phyloP scores from a whole-genome alignment of 1,140 invertebrate genomes.

The Drosophila persimilis region DNA sequence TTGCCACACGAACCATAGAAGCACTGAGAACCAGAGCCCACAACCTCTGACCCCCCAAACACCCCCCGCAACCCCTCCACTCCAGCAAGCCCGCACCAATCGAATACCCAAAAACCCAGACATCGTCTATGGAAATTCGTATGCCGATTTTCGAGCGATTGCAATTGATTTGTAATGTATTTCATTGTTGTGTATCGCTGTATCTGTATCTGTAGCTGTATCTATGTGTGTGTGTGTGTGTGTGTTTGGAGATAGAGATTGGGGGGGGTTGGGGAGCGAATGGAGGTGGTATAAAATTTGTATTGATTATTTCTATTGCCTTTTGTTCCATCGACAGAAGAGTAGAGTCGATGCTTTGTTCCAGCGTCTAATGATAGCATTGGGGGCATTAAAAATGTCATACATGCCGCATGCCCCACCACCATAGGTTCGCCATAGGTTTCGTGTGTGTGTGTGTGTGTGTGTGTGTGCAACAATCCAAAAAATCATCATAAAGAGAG shows the following conservation, averaged over 20 bases:
- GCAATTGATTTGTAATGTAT: slow-evolving; percentile 82
- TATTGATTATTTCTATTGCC: slow-evolving; percentile 81
- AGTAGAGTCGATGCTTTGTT: slow-evolving; percentile 60
- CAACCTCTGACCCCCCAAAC: slow-evolving; percentile 4
- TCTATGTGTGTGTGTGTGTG: slow-evolving; percentile 33
- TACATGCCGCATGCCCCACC: slow-evolving; percentile 29
- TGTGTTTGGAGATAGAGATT: slow-evolving; percentile 14
- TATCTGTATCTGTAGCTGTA: slow-evolving; percentile 11
- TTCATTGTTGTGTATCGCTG: slow-evolving; percentile 65
- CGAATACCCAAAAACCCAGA: slow-evolving; percentile 35
- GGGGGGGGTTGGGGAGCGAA: not conserved
- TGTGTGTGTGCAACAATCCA: slow-evolving; percentile 10
- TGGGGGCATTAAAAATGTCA: slow-evolving; percentile 80
- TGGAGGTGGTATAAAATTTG: slow-evolving; percentile 65
- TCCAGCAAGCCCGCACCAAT: slow-evolving; percentile 1
- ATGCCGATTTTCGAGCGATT: slow-evolving; percentile 80
- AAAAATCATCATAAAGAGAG: slow-evolving; percentile 13
- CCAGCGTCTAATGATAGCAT: slow-evolving; percentile 75
- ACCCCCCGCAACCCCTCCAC: not conserved
- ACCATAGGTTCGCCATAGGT: not conserved
- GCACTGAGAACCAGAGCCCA: not conserved
- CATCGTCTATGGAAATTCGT: slow-evolving; percentile 79
- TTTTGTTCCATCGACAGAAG: slow-evolving; percentile 46
- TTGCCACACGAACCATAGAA: slow-evolving; percentile 22
- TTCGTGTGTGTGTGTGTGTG: slow-evolving; percentile 1